These are phyloP conservation scores for Liasis olivaceus DNA, from an alignment of 2,797 vertebrate species.

Conservation along the genomic window DNA sequence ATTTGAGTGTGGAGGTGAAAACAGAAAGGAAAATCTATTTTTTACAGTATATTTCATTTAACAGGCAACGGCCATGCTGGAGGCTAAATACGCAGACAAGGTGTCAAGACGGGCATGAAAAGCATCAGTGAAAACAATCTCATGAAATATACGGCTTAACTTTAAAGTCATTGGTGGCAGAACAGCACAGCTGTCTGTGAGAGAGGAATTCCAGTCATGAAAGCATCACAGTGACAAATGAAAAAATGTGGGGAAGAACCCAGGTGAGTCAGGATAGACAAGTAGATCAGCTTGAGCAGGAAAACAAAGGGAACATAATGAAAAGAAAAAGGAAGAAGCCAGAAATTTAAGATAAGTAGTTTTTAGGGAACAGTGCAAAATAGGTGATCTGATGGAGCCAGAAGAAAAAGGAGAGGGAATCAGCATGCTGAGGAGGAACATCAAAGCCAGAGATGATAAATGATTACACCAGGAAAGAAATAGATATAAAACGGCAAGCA, in stretches of 20 bases:
- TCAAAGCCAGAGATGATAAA: background rate
- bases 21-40: too few species aligned
- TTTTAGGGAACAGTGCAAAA: background rate
- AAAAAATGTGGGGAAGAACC: background rate
- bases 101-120: background rate
- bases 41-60: too few species aligned
- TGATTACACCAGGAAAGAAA: background rate
- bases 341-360: background rate
- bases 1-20: too few species aligned
- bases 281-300: background rate
- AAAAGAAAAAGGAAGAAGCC: background rate
- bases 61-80: too few species aligned
- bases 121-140: background rate
- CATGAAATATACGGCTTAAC: background rate
- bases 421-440: background rate
- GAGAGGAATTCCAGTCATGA: background rate
- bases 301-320: background rate
- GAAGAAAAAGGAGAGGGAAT: background rate
- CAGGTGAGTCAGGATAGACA: background rate
- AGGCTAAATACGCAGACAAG: background rate
- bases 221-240: background rate
- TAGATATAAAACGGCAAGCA: background rate
- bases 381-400: too few species aligned
- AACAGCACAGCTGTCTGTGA: background rate
- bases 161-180: background rate